Percentiles rank a stretch among this genome's conserved stretches.
These are phyloP conservation scores for Mylabris sibirica DNA, from an alignment of 2,888 invertebrate genomes.

Conservation along the genomic window DNA sequence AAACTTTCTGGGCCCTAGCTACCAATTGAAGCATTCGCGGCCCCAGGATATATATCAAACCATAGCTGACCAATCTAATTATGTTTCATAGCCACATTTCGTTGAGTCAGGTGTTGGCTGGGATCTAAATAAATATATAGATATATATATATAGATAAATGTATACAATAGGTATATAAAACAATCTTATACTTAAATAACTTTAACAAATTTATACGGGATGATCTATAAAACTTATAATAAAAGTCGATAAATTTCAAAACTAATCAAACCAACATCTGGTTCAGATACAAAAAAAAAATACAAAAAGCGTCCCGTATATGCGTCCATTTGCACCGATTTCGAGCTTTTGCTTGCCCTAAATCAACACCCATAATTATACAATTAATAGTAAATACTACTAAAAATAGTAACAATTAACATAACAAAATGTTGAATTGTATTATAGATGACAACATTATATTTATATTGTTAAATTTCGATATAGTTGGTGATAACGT, in stretches of 20 bases:
- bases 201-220: neutral
- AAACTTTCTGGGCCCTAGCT: slow-evolving; percentile 57
- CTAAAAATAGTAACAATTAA: neutral
- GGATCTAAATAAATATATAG: slow-evolving; percentile 35
- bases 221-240: neutral
- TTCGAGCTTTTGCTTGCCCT: neutral
- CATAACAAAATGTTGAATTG: neutral
- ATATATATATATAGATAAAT: slow-evolving; percentile 28
- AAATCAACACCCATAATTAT: slow-evolving; percentile 1
- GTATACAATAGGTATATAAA: slow-evolving; percentile 33
- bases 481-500: neutral
- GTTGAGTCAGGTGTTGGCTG: slow-evolving; percentile 32
- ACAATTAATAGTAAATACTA: neutral
- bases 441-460: neutral
- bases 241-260: neutral
- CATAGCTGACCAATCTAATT: slow-evolving; percentile 55
- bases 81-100: slow-evolving; percentile 49
- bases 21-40: slow-evolving; percentile 56
- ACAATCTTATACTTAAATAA: slow-evolving; percentile 13
- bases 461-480: neutral
- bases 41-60: slow-evolving; percentile 59
- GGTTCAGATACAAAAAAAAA: neutral
- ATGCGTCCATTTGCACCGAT: neutral
- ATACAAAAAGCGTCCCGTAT: neutral
- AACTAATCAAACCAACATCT: neutral